Conservation (phyloP, 2,113 vertebrate species). For the Notothenia coriiceps region DNA sequence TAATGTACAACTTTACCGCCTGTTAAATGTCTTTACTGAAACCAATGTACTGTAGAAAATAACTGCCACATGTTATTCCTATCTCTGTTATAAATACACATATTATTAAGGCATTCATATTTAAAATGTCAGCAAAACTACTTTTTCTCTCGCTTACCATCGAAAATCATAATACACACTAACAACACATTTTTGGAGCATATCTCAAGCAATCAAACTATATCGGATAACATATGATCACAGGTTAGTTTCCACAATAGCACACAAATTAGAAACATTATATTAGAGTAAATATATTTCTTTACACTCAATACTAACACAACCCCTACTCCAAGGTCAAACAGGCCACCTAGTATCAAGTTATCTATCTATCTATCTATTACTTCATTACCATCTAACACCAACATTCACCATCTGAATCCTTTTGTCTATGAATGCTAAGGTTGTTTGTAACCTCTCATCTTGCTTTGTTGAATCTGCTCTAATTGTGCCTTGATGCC, state of each 20-base stretch:
- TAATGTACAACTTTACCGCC: background rate
- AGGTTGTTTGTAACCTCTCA: constrained; percentile 34
- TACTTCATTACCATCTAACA: constrained; percentile 16
- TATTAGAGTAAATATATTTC: background rate
- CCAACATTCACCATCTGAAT: background rate
- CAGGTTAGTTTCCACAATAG: constrained; percentile 4
- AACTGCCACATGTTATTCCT: background rate
- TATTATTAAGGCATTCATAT: background rate
- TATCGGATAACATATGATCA: constrained; percentile 3
- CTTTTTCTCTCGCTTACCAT: background rate
- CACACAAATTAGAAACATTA: background rate
- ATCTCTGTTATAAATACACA: constrained; percentile 6
- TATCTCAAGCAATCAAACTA: background rate
- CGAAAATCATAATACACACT: background rate
- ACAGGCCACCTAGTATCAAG: background rate
- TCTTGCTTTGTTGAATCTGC: constrained; percentile 36
- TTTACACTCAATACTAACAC: constrained; percentile 1
- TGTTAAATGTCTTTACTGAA: background rate
- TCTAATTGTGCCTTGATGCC: constrained; percentile 38
- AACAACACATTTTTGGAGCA: background rate
- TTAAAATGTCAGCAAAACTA: background rate
- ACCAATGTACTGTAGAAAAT: background rate
- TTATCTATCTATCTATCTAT: constrained; percentile 2
- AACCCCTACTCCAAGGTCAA: background rate
- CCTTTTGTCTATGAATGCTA: constrained; percentile 22